Percentiles rank a stretch among this genome's conserved stretches.
Evolutionary conservation across 64 coral and sea anemone genomes (phyloP).

Genomic region (Dendronephthya gigantea): DNA sequence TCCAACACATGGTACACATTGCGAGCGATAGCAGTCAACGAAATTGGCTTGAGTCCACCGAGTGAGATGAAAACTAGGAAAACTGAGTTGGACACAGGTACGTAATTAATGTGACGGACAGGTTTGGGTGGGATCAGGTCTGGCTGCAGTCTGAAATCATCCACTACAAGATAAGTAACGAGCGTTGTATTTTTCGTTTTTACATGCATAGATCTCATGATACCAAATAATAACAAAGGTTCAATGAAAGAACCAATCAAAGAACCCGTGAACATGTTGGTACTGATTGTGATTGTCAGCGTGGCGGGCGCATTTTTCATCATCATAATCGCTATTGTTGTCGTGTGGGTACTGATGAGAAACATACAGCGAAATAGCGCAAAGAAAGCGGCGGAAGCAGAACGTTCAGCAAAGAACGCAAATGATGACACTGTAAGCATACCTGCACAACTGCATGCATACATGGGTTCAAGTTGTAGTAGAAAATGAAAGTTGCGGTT

Average conservation of each 20-base stretch:
- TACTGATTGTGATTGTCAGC: slow-evolving; percentile 51
- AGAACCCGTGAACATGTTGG: slow-evolving; percentile 23
- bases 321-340: slow-evolving; percentile 52
- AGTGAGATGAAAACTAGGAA: background rate
- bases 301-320: slow-evolving; percentile 67
- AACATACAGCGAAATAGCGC: slow-evolving; percentile 58
- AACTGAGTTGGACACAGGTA: background rate
- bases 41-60: background rate
- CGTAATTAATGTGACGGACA: background rate
- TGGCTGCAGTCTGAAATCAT: too few species aligned
- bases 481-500: too few species aligned
- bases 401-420: background rate
- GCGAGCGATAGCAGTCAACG: background rate
- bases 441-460: too few species aligned
- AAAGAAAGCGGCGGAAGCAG: slow-evolving; percentile 4
- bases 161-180: too few species aligned
- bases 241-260: background rate
- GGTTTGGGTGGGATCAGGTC: background rate
- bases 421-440: slow-evolving; percentile 7
- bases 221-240: background rate
- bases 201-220: background rate
- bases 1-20: background rate
- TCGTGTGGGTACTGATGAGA: slow-evolving; percentile 57
- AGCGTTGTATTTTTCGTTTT: background rate
- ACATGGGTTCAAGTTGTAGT: too few species aligned